Percentiles rank a stretch among this genome's conserved stretches.
Conservation (phyloP, 2,113 vertebrate genomes). For the Ranitomeya imitator region DNA sequence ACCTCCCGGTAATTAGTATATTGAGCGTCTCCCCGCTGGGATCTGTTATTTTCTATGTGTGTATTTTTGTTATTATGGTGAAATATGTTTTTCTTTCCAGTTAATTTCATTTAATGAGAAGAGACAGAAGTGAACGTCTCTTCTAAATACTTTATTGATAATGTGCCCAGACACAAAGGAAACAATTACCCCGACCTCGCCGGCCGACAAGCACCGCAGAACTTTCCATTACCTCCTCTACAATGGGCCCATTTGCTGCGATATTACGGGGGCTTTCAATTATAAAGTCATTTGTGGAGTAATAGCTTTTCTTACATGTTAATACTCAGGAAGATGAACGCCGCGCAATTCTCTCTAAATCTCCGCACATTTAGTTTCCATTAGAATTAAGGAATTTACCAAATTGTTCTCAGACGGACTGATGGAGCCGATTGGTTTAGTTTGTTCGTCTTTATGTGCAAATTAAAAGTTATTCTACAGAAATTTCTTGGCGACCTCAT, state of each 20-base stretch:
- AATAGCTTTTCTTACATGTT: not conserved
- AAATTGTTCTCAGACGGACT: not conserved
- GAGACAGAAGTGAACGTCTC: not conserved
- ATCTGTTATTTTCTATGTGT: not conserved
- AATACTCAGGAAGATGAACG: not conserved
- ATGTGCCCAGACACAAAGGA: conserved; percentile 34
- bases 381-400: not conserved
- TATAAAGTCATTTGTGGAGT: conserved; percentile 35
- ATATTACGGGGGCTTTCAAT: conserved; percentile 25
- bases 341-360: not conserved
- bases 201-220: not conserved
- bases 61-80: conserved; percentile 27
- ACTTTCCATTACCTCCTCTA: conserved; percentile 3
- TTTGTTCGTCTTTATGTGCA: not conserved
- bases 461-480: not conserved
- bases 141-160: conserved; percentile 42
- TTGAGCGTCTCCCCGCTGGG: not conserved
- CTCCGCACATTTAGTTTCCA: not conserved
- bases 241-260: conserved; percentile 18
- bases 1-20: conserved; percentile 29
- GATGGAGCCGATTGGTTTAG: not conserved
- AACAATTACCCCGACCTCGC: conserved; percentile 21
- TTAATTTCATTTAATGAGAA: conserved; percentile 51
- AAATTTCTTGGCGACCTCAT: not conserved
- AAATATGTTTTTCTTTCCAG: conserved; percentile 38